Evolutionary conservation across 2,113 vertebrate genomes (phyloP).

Genomic region (Takifugu flavidus): DNA sequence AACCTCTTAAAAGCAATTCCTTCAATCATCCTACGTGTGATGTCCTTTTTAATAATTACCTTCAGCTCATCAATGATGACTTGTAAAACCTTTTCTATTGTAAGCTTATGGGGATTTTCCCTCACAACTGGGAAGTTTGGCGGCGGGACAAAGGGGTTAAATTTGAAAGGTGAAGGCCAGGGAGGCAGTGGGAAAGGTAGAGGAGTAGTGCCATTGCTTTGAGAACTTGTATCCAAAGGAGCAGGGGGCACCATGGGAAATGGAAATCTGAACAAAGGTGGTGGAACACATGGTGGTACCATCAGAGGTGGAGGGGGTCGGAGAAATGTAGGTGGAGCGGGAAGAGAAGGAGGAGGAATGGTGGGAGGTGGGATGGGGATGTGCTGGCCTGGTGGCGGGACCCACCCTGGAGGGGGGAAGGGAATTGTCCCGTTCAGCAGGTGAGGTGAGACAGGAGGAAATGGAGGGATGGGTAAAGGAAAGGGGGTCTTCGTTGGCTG

Average conservation of each 20-base stretch:
- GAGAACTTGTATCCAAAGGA: conserved; percentile 78
- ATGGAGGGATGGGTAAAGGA: conserved; percentile 44
- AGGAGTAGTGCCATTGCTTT: conserved; percentile 56
- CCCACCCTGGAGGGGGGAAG: conserved; percentile 67
- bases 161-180: conserved; percentile 79
- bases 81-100: conserved; percentile 85
- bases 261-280: conserved; percentile 73
- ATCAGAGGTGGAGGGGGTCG: conserved; percentile 49
- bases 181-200: conserved; percentile 68
- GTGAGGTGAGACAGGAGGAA: conserved; percentile 50
- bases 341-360: conserved; percentile 34
- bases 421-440: conserved; percentile 60
- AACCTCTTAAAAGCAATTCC: conserved; percentile 90
- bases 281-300: conserved; percentile 40
- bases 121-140: conserved; percentile 78
- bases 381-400: conserved; percentile 28
- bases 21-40: conserved; percentile 92
- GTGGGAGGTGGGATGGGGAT: conserved; percentile 31
- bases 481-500: conserved; percentile 1
- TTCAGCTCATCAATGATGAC: conserved; percentile 89
- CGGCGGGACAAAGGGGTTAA: conserved; percentile 87
- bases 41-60: conserved; percentile 90
- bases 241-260: conserved; percentile 72
- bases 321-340: conserved; percentile 40
- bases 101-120: conserved; percentile 84